Percentiles rank a stretch among this genome's conserved stretches.
Evolutionary conservation across 2,113 vertebrate species (phyloP).

Genomic region (Loxodonta africana): DNA sequence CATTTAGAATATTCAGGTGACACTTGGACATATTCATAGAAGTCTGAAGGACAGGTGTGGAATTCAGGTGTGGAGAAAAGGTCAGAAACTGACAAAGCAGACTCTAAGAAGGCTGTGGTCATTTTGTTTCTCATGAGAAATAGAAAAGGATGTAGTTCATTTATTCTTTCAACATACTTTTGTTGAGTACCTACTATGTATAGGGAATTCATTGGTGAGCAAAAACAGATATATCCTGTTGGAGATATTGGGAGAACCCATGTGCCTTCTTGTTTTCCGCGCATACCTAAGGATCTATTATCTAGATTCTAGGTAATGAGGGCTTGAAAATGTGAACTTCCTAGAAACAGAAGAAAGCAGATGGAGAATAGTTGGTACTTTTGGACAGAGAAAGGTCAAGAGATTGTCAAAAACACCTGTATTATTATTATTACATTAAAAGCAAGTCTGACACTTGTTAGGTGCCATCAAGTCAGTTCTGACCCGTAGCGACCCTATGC

Average conservation of each 20-base stretch:
- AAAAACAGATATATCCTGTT: not conserved
- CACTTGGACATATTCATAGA: not conserved
- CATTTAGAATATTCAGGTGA: not conserved
- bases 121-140: not conserved
- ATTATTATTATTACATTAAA: not conserved
- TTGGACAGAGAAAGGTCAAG: not conserved
- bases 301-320: not conserved
- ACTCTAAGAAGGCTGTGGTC: not conserved
- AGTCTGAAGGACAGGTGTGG: not conserved
- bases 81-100: not conserved
- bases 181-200: not conserved
- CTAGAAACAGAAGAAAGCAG: not conserved
- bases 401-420: not conserved
- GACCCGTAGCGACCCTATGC: too few relatives aligned
- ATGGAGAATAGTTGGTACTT: not conserved
- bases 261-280: not conserved
- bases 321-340: not conserved
- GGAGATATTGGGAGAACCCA: not conserved
- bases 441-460: not conserved
- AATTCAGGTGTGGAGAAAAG: constrained; percentile 1
- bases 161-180: not conserved
- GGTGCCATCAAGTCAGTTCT: too few relatives aligned
- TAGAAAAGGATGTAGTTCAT: not conserved
- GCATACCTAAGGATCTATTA: not conserved
- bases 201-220: not conserved